Evolutionary conservation across 2,113 vertebrate genomes (phyloP).

Genomic region (Solea senegalensis): DNA sequence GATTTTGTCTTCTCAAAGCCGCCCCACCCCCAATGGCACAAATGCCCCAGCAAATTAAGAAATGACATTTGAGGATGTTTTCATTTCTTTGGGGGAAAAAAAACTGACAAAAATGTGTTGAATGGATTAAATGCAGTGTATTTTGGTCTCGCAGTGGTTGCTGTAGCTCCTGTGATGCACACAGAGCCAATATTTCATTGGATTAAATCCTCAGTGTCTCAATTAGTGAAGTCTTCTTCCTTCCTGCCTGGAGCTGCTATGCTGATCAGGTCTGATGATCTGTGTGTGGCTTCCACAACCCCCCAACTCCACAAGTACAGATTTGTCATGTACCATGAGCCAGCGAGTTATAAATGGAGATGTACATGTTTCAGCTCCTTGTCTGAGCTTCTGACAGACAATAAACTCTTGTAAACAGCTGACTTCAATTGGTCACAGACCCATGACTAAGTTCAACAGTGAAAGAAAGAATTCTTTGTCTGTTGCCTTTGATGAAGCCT

Average conservation of each 20-base stretch:
- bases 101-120: background rate
- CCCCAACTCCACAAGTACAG: constrained; percentile 5
- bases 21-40: no score
- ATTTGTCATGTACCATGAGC: constrained; percentile 22
- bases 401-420: constrained; percentile 28
- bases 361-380: background rate
- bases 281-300: constrained; percentile 20
- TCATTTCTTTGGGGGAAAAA: no score
- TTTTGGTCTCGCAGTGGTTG: background rate
- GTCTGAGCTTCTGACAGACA: constrained; percentile 9
- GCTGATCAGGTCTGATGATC: constrained; percentile 49
- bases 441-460: constrained; percentile 23
- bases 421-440: constrained; percentile 38
- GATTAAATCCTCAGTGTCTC: constrained; percentile 46
- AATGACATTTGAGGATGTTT: no score
- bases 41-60: no score
- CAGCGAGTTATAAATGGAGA: constrained; percentile 6
- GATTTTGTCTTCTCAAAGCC: no score
- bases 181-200: constrained; percentile 29
- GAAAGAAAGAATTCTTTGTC: constrained; percentile 48
- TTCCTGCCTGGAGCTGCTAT: constrained; percentile 20
- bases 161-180: constrained; percentile 15
- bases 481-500: background rate
- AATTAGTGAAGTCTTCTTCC: constrained; percentile 12
- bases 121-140: background rate